phyloP scores from a whole-genome alignment of 2,797 vertebrate genomes.

The Muraenolepis orangiensis region DNA sequence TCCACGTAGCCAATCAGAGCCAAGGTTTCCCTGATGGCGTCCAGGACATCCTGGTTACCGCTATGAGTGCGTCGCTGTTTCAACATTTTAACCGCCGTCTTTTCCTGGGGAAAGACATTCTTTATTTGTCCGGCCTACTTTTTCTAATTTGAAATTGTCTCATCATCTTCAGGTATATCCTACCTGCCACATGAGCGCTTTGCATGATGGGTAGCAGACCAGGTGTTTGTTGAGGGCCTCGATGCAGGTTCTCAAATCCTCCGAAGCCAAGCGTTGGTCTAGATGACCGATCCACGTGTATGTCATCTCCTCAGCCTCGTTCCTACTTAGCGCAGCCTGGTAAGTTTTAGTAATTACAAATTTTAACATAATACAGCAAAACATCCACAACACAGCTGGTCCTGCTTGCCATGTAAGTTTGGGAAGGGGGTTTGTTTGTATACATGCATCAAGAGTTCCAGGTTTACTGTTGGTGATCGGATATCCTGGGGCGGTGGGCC shows the following conservation, averaged over 20 bases:
- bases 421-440: not conserved
- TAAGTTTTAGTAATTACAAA: not conserved
- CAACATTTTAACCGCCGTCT: constrained; percentile 54
- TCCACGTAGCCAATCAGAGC: constrained; percentile 74
- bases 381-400: too few relatives aligned
- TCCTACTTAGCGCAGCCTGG: constrained; percentile 48
- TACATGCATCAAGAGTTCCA: too few relatives aligned
- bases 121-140: not conserved
- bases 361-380: not conserved
- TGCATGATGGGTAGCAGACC: constrained; percentile 64
- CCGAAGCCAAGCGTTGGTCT: constrained; percentile 38
- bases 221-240: constrained; percentile 71
- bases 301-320: constrained; percentile 54
- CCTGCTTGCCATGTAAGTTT: too few relatives aligned
- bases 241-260: constrained; percentile 52
- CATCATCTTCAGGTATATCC: constrained; percentile 6
- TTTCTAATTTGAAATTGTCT: not conserved
- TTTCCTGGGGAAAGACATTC: constrained; percentile 58
- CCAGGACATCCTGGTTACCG: constrained; percentile 55
- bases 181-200: constrained; percentile 72
- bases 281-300: constrained; percentile 42
- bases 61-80: constrained; percentile 47
- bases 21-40: constrained; percentile 63
- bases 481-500: too few relatives aligned
- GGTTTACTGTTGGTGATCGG: too few relatives aligned